These are phyloP conservation scores for Mormyrus proboscirostris DNA, from an alignment of 2,797 vertebrate genomes.

Conservation along the genomic window DNA sequence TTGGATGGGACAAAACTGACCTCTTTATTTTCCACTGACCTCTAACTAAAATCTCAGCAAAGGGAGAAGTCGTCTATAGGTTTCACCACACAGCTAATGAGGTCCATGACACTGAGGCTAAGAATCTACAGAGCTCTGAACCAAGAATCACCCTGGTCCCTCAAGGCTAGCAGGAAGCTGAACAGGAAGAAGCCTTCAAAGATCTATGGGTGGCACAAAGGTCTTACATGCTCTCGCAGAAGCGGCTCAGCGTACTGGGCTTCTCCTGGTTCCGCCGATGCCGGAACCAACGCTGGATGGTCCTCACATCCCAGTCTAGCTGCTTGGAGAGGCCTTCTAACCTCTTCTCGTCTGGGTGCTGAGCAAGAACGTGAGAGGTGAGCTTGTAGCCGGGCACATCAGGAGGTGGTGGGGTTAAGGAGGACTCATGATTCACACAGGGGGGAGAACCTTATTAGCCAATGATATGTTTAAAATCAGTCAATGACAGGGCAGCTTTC, in stretches of 20 bases:
- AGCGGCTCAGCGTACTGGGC: conserved; percentile 86
- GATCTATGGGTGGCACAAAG: neutral
- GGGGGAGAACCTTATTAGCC: neutral
- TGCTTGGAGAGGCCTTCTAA: conserved; percentile 96
- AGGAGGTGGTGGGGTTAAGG: neutral
- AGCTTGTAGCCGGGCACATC: neutral
- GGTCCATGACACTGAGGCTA: neutral
- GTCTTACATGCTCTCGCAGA: conserved; percentile 98
- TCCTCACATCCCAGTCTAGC: conserved; percentile 95
- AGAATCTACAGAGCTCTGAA: neutral
- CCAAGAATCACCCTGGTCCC: neutral
- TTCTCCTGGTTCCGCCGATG: conserved; percentile 99
- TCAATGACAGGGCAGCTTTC: neutral
- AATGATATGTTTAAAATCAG: neutral
- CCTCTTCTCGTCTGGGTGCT: conserved; percentile 97
- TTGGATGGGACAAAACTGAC: neutral
- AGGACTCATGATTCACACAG: neutral
- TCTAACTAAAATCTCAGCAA: neutral
- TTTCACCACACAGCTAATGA: neutral
- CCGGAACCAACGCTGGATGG: conserved; percentile 96
- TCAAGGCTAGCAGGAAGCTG: neutral
- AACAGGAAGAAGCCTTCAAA: neutral
- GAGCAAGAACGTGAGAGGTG: conserved; percentile 22
- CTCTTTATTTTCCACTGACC: neutral
- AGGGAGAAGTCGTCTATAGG: neutral